Conservation (phyloP, 2,888 invertebrate species). For the Criorhina ranunculi region DNA sequence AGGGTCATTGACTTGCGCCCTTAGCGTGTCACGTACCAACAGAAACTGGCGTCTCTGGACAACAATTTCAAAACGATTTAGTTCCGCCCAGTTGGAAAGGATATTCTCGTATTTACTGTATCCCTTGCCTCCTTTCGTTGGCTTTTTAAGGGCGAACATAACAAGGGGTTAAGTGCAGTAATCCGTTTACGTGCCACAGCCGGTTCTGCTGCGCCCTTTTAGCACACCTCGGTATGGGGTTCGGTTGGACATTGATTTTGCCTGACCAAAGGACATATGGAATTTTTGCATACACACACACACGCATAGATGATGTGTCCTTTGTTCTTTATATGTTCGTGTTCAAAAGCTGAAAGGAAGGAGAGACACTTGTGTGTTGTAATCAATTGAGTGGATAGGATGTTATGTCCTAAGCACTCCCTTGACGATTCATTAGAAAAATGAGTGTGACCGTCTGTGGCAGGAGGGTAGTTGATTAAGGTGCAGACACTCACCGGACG, state of each 20-base stretch:
- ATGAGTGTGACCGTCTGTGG: conserved; percentile 26
- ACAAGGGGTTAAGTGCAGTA: conserved; percentile 63
- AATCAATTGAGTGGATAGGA: conserved; percentile 43
- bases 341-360: conserved; percentile 13
- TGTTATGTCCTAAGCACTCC: conserved; percentile 36
- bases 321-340: conserved; percentile 34
- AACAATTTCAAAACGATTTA: conserved; percentile 35
- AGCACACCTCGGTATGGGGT: conserved; percentile 24
- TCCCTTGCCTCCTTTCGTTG: neutral
- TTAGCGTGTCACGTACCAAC: conserved; percentile 12
- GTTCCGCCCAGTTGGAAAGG: conserved; percentile 29
- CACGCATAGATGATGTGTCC: neutral
- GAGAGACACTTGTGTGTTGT: conserved; percentile 17
- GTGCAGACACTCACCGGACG: conserved; percentile 33
- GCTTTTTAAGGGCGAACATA: conserved; percentile 14
- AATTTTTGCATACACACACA: conserved; percentile 24
- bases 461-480: conserved; percentile 45
- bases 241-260: conserved; percentile 61
- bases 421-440: conserved; percentile 54
- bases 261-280: conserved; percentile 50
- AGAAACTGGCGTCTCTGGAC: conserved; percentile 15
- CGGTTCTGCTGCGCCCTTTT: conserved; percentile 41
- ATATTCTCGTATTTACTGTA: conserved; percentile 7
- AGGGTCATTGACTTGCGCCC: conserved; percentile 55
- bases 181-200: conserved; percentile 55